Evolutionary conservation across 2,113 vertebrate species (phyloP).

Genomic region (Mus pahari): DNA sequence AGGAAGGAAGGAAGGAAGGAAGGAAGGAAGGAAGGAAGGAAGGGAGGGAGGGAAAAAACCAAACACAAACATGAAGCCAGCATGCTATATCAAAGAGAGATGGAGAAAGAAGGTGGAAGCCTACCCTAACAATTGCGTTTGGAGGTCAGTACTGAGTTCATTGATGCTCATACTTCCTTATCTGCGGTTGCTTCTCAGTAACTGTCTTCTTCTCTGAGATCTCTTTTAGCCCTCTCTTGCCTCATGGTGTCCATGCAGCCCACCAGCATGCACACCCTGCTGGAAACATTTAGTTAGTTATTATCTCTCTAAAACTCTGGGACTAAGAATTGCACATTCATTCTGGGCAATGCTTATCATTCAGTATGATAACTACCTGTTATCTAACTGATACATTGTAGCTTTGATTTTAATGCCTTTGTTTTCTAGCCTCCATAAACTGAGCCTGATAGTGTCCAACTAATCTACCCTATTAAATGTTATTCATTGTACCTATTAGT

Average conservation of each 20-base stretch:
- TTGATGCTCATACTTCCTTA: not conserved
- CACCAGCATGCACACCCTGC: not conserved
- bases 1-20: too few species aligned
- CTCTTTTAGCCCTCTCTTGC: not conserved
- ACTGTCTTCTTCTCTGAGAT: not conserved
- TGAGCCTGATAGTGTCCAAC: not conserved
- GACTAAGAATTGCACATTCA: conserved; percentile 17
- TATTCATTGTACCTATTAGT: not conserved
- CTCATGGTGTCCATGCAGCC: not conserved
- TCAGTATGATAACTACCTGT: not conserved
- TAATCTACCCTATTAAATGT: conserved; percentile 6
- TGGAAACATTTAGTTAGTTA: not conserved
- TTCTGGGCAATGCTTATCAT: not conserved
- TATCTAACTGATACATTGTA: not conserved
- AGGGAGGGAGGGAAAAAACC: too few species aligned
- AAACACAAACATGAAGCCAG: not conserved
- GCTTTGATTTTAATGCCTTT: not conserved
- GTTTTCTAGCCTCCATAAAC: not conserved
- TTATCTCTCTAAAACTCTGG: conserved; percentile 47
- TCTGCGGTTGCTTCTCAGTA: not conserved
- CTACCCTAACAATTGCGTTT: not conserved
- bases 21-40: too few species aligned
- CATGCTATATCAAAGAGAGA: not conserved
- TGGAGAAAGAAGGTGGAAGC: not conserved
- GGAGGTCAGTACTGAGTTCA: conserved; percentile 25